Evolutionary conservation across 2,113 vertebrate genomes (phyloP), one percentile per base, ranked within the genome.

Genomic region (Bungarus multicinctus): DNA sequence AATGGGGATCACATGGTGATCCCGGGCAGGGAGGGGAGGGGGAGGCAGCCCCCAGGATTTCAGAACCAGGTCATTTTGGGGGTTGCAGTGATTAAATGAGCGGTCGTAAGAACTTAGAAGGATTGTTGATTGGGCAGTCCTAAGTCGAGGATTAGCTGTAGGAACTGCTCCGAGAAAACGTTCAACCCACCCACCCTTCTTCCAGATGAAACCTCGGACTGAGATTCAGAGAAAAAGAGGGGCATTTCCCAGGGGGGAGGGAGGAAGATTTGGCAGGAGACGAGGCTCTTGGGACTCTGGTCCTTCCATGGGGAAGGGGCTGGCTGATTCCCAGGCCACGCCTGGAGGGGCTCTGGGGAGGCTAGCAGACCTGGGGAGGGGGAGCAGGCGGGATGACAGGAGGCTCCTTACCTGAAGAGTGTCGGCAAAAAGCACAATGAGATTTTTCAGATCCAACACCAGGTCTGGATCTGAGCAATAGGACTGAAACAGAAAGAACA

Each of bases 351-450:
- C 0, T 0, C 0, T 1, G 22, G 8, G 9, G 3, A 52, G 18
- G 43, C 9, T 5, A 20, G 25, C 39, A 2, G 0, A 60, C 23
- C 9, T 1, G 5, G 4, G 69, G 27, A 11, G 4, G 69, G 27
- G 0, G 23, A 10, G n/a, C n/a, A n/a, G n/a, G n/a, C 2, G 30
- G 4, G n/a, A 0, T 50, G 3, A 1, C 0, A 47, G 23, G 47
- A 2, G 27, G 18, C 23, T 0, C 2, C 94, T 0, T 96, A 99
- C 99, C 99, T 99, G 99, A 87, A 99, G 98, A 0, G 99, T 99
- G 93, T 99, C 99, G 0, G 99, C 99, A 90, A 99, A 99, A 43
- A 99, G 98, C 39, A 99, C 99, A 0, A 99, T 99, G 94, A 99
- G 99, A 96, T 99, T 99, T 98, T 99, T 99, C 97, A 99, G 97